Evolutionary conservation across 30 jellyfish, hydroid and myxozoan species (phyloP), one percentile per base, ranked within the genome.

Genomic region (Pelagia noctiluca): DNA sequence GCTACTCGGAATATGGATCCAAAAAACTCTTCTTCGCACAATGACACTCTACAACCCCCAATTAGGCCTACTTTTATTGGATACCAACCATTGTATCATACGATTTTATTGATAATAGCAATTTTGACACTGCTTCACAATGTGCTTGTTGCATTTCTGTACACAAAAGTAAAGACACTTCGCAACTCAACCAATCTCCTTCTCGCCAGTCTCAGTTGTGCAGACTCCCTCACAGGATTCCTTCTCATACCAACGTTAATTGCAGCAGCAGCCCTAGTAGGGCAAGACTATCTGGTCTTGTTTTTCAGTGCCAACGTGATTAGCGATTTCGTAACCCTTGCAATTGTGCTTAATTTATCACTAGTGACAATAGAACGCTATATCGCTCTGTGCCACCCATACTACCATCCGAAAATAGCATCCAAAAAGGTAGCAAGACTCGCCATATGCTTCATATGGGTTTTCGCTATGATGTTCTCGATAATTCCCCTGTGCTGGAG

Each of bases 301-400:
- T 86, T 38, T 26, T 75, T 86, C 33, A 66, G 81, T 28, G 64
- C 96, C 2, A 86, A 66, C 21, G 83, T 86, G 0, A 53, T 86
- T 22, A 65, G 74, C 37, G 96, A 86, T 35, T 66, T 74, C 11
- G 72, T 64, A 3, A 86, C 89, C 47, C 28, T 66, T 11, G 84
- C 83, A 1, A 65, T 76, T 11, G 96, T 77, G 2, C 73, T 86
- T 4, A 76, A 70, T 35, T 25, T 75, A 19, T 38, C 53, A 32
- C 50, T 86, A 30, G 85, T 86, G 33, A 86, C 83, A 2, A 1
- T 37, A 47, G 96, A 86, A 71, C 83, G 96, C 24, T 76, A 86
- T 63, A 63, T 70, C 22, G 81, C 96, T 23, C 61, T 86, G 21
- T 86, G 96, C 83, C 66, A 65, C 21, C 96, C 96, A 3, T 86